phyloP scores from a whole-genome alignment of 2,888 invertebrate species.

The Desoria tigrina region DNA sequence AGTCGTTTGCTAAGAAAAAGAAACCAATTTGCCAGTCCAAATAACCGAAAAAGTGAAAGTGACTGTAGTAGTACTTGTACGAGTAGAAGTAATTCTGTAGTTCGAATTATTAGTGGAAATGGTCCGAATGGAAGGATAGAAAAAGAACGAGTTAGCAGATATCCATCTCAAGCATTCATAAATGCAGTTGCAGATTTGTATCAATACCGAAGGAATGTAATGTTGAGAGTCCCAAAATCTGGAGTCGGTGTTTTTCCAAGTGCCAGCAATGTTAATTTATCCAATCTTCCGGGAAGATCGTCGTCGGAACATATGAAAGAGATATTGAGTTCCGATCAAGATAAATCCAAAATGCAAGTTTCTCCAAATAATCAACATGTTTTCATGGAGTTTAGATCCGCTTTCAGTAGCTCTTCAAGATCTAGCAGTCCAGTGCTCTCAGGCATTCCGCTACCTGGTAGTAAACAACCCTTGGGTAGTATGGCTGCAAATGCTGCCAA shows the following conservation, averaged over 20 bases:
- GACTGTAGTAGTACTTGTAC: conserved; percentile 34
- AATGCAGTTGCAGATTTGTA: conserved; percentile 38
- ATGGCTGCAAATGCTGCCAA: conserved; percentile 49
- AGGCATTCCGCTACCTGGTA: background rate
- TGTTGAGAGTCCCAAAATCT: conserved; percentile 33
- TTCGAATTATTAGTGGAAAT: conserved; percentile 19
- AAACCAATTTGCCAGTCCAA: conserved; percentile 30
- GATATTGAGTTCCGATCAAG: background rate
- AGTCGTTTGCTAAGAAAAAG: conserved; percentile 38
- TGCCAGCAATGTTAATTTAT: conserved; percentile 13
- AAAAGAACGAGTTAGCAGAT: conserved; percentile 11
- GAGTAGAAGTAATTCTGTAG: conserved; percentile 39
- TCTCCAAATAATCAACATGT: conserved; percentile 7
- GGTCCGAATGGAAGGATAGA: conserved; percentile 19
- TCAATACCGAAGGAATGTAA: conserved; percentile 33
- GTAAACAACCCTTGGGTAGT: conserved; percentile 25
- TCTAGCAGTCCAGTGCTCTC: background rate
- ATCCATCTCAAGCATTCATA: conserved; percentile 33
- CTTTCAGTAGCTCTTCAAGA: conserved; percentile 11
- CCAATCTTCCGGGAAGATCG: conserved; percentile 2
- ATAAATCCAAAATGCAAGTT: background rate
- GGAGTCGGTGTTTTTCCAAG: conserved; percentile 15
- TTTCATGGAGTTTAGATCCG: background rate
- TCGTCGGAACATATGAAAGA: background rate
- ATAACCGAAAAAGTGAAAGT: conserved; percentile 39